phyloP scores from a whole-genome alignment of 1,140 invertebrate species.

The Hetaerina americana region DNA sequence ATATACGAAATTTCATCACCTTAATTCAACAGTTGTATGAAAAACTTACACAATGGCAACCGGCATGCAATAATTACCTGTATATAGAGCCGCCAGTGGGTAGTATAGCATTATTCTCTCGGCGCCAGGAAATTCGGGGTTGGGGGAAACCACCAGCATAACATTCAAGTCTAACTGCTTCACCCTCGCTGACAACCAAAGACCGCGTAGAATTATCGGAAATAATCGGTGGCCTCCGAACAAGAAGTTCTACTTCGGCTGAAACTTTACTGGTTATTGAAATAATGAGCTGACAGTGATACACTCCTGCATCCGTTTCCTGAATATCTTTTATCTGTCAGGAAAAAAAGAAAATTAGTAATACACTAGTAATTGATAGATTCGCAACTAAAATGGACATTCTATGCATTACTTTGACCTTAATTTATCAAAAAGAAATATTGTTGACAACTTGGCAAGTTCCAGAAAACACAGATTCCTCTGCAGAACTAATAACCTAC shows the following conservation, averaged over 20 bases:
- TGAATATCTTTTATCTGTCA: slow-evolving; percentile 83
- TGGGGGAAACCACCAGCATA: slow-evolving; percentile 71
- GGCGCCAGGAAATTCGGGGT: slow-evolving; percentile 77
- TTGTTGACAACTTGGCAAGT: not conserved
- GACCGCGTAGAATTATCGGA: slow-evolving; percentile 85
- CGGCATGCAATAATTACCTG: no score
- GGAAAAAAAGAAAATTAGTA: slow-evolving; percentile 17
- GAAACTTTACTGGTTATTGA: slow-evolving; percentile 62
- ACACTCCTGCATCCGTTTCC: slow-evolving; percentile 81
- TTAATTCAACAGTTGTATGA: no score
- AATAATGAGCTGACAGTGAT: slow-evolving; percentile 75
- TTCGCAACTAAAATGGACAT: no score
- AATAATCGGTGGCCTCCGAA: slow-evolving; percentile 75
- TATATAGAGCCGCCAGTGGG: slow-evolving; percentile 76
- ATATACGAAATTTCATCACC: no score
- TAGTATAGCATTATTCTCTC: slow-evolving; percentile 84
- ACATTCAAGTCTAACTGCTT: slow-evolving; percentile 68
- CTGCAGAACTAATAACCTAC: slow-evolving; percentile 37
- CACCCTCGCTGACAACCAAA: slow-evolving; percentile 66
- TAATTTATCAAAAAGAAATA: slow-evolving; percentile 4
- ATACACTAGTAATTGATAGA: slow-evolving; percentile 3
- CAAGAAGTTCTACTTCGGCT: slow-evolving; percentile 70
- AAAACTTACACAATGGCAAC: no score
- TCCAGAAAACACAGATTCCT: no score
- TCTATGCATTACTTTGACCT: no score